These are phyloP conservation scores for Pollenia labialis DNA, from an alignment of 2,888 invertebrate genomes.

Conservation along the genomic window DNA sequence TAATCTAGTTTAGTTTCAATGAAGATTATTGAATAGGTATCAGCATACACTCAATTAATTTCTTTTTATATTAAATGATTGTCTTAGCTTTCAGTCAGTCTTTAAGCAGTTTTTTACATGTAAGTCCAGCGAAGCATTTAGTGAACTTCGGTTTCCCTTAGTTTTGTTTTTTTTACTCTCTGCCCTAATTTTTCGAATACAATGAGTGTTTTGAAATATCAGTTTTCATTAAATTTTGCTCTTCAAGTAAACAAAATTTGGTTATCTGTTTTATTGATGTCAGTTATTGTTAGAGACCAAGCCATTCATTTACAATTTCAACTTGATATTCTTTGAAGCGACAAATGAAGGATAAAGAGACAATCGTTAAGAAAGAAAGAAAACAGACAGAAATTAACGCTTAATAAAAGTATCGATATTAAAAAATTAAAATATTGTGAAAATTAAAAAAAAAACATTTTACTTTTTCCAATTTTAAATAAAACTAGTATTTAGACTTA, in stretches of 20 bases:
- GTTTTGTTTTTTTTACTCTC: background rate
- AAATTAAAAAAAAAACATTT: no score
- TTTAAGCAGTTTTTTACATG: background rate
- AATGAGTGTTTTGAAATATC: background rate
- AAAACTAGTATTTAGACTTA: no score
- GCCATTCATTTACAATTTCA: background rate
- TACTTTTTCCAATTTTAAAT: no score
- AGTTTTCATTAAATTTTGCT: no score
- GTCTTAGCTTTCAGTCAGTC: no score
- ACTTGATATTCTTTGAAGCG: background rate
- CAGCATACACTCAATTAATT: background rate
- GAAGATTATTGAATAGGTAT: no score
- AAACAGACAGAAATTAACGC: background rate
- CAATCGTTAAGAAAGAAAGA: background rate
- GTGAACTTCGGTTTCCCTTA: background rate
- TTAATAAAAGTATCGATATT: background rate
- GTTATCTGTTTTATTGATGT: background rate
- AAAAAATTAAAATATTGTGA: no score
- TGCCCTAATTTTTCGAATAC: background rate
- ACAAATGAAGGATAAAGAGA: constrained; percentile 9
- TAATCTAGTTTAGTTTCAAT: no score
- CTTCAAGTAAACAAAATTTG: no score
- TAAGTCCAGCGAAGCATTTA: background rate
- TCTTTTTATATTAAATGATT: background rate
- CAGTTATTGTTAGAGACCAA: constrained; percentile 1